Conservation (phyloP, 1,140 invertebrate genomes). For the Drepana arcuata region DNA sequence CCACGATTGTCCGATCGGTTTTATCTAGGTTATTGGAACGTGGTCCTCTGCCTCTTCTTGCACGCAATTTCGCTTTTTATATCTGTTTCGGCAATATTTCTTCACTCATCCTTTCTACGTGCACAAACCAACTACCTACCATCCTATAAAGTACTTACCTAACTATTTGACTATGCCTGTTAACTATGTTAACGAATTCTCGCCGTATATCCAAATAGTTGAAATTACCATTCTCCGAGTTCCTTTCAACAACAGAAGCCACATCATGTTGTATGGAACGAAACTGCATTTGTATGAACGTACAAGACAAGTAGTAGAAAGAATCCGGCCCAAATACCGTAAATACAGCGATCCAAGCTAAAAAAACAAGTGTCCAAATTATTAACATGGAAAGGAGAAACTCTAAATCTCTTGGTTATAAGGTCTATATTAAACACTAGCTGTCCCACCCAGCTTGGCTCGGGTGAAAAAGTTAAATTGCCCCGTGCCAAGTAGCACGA, state of each 20-base stretch:
- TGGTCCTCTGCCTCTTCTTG: too few relatives aligned
- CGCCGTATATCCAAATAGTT: constrained; percentile 1
- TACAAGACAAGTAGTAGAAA: constrained; percentile 23
- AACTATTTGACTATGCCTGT: constrained; percentile 24
- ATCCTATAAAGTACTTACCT: constrained; percentile 13
- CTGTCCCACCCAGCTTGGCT: too few relatives aligned
- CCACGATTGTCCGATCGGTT: too few relatives aligned
- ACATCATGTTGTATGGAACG: constrained; percentile 17
- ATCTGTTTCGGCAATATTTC: neutral
- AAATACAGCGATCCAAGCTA: constrained; percentile 17
- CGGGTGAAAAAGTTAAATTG: too few relatives aligned
- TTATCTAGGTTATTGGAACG: too few relatives aligned
- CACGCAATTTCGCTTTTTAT: too few relatives aligned
- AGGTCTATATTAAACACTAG: neutral
- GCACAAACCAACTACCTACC: neutral
- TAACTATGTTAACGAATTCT: constrained; percentile 14
- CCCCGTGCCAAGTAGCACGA: too few relatives aligned
- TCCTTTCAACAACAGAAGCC: too few relatives aligned
- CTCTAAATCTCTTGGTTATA: neutral
- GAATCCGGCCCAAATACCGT: constrained; percentile 19
- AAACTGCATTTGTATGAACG: constrained; percentile 30
- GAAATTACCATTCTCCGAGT: constrained; percentile 9
- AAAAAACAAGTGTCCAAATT: constrained; percentile 8
- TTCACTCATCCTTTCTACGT: neutral
- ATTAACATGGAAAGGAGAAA: neutral